Evolutionary conservation across 1,140 invertebrate species (phyloP), one percentile per base, ranked within the genome.

Genomic region (Hyphantria cunea): DNA sequence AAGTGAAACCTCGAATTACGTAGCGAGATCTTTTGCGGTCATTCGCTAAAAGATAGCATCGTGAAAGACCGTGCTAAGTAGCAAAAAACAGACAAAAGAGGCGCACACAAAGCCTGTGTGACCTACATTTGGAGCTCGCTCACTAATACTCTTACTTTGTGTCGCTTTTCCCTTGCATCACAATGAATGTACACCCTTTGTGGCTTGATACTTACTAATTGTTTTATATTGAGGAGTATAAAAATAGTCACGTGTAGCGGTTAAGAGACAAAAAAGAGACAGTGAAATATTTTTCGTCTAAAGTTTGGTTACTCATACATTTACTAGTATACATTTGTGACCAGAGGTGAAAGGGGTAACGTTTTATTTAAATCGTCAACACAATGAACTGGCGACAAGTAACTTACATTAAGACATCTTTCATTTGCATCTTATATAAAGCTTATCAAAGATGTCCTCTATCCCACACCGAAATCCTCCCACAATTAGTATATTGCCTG

Each of bases 131-230:
- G 64, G 45, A 47, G 60, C 56, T 68, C 67, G 54, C 71, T 80
- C 76, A 68, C 70, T 84, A 85, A 85, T 82, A 75, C 73, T 73
- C 76, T 80, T 79, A 82, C 79, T 78, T 84, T 83, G 77, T 76
- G 70, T 49, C 66, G 64, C 44, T 58, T 72, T 70, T 60, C 66
- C 69, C 58, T 58, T 50, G 12, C 48, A 17, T 33, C 56, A 63
- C 73, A 70, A 51, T 63, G 39, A 62, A 44, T 65, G 47, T 37
- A n/a, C n/a, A 37, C 55, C 55, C 45, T 58, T 47, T 58, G 45
- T 47, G 33, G 45, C 25, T 37, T 6, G 11, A 12, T 31, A 48
- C 32, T 59, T 42, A 41, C 47, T 49, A 59, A 59, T 59, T 59
- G 47, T 59, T 59, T 58, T 31, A 59, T 50, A 50, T 59, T 34